Evolutionary conservation across 2,888 invertebrate genomes (phyloP), one percentile per base, ranked within the genome.

Genomic region (Drosophila macrospina): DNA sequence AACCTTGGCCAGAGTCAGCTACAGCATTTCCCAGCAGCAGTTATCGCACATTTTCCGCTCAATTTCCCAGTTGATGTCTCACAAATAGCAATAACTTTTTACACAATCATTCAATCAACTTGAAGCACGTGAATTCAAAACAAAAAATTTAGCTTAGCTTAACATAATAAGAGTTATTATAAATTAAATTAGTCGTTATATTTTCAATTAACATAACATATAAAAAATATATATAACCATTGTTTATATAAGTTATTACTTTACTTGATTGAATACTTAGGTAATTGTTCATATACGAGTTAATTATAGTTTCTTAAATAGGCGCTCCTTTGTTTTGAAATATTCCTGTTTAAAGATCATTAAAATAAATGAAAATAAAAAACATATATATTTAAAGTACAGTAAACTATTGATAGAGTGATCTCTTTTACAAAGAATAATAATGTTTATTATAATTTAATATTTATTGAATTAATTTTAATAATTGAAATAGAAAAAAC

Each of bases 41-140:
- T 20, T 32, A n/a, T 20, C 30, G 20, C 47, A 16, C 32, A 48
- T 20, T 32, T 44, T 52, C 39, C 47, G 41, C 32, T 48, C 30
- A 24, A 62, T 39, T 47, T 36, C 13, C 28, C 56, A 28, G 28
- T 61, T 44, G 37, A 59, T 68, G 47, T 28, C 44, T 59, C 6
- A 6, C 26, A 36, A 64, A 63, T 41, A 32, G 11, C 15, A 20
- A 20, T 20, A 48, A 34, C 47, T 26, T 50, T 37, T 42, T 36
- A 7, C 8, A 26, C 16, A 24, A 7, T 30, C 16, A 30, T 36
- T 62, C 41, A 54, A 56, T 59, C 42, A 54, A n/a, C 39, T 8
- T 13, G 10, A 5, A 5, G 8, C 5, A 13, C 36, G 45, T 16
- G 39, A 11, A 20, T 41, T 11, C 10, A 11, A 42, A 11, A 24